Base-by-base conservation (phyloP, 2,888 invertebrate genomes). In the Blomia tropicalis region DNA sequence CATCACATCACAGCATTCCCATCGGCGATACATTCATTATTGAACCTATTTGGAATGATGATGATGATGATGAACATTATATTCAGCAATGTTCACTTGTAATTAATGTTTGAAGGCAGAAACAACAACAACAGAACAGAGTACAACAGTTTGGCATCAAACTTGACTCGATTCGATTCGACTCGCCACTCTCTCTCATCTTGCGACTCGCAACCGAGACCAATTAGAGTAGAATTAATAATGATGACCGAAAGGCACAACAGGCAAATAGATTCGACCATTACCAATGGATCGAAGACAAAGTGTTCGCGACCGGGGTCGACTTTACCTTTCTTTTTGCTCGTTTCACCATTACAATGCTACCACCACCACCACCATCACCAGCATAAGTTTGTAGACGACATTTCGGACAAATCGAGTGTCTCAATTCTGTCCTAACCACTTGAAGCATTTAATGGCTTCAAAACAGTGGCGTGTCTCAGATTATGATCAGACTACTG, bases 221-320 rank as follows among this genome's bases (percentile, higher is more conserved):
- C 51, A 47, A 47, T 47, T 47, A 47, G 51, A 47, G 7, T 47
- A n/a, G 51, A 47, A 47, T 47, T 47, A 47, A 47, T 47, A 47
- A 47, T 14, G n/a, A n/a, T 36, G 36, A 17, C 36, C 36, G 17
- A 36, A 11, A 17, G 36, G 7, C 36, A 36, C 36, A 7, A 17
- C 36, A 36, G 36, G n/a, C n/a, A n/a, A n/a, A n/a, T n/a, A n/a
- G n/a, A n/a, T 17, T 36, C 36, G 36, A 36, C 7, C 36, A 36
- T 7, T 36, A 17, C 36, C 17, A 17, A 7, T 36, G 36, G 36
- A 7, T 36, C n/a, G n/a, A n/a, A n/a, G n/a, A n/a, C n/a, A n/a
- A n/a, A n/a, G n/a, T n/a, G n/a, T n/a, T n/a, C n/a, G n/a, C n/a
- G n/a, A n/a, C n/a, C n/a, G n/a, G n/a, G n/a, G n/a, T n/a, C n/a